These are phyloP conservation scores for Anastrepha obliqua DNA, from an alignment of 1,140 invertebrate species.

Conservation along the genomic window DNA sequence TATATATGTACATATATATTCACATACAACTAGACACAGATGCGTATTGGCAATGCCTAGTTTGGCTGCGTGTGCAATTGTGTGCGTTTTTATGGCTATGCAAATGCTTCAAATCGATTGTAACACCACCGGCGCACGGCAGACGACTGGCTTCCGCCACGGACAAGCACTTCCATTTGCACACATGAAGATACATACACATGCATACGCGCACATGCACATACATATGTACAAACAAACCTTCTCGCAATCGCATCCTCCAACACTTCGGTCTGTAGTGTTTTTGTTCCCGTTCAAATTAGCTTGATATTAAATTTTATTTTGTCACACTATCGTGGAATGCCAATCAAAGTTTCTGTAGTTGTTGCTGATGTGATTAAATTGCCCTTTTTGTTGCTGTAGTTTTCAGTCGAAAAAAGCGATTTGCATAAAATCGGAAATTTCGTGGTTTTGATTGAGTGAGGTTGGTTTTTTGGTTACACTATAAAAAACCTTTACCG, in stretches of 20 bases:
- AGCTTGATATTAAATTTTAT: background rate
- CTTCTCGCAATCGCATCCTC: background rate
- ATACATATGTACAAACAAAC: background rate
- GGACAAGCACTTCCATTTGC: too few relatives aligned
- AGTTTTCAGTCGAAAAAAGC: background rate
- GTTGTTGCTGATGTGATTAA: background rate
- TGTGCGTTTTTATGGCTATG: background rate
- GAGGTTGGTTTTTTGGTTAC: background rate
- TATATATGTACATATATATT: background rate
- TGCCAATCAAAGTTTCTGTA: background rate
- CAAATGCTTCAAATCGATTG: background rate
- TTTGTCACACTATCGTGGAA: background rate
- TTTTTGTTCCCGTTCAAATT: background rate
- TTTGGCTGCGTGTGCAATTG: background rate
- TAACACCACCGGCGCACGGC: background rate
- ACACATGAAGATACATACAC: too few relatives aligned
- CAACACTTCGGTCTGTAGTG: background rate
- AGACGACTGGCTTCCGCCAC: background rate
- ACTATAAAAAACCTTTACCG: background rate
- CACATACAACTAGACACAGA: too few relatives aligned
- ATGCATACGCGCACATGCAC: background rate
- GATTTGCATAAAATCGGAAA: background rate
- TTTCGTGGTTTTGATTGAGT: constrained; percentile 1
- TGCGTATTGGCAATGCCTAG: too few relatives aligned
- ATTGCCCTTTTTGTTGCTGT: background rate